phyloP scores from a whole-genome alignment of 2,797 vertebrate genomes.

The Knipowitschia caucasica region DNA sequence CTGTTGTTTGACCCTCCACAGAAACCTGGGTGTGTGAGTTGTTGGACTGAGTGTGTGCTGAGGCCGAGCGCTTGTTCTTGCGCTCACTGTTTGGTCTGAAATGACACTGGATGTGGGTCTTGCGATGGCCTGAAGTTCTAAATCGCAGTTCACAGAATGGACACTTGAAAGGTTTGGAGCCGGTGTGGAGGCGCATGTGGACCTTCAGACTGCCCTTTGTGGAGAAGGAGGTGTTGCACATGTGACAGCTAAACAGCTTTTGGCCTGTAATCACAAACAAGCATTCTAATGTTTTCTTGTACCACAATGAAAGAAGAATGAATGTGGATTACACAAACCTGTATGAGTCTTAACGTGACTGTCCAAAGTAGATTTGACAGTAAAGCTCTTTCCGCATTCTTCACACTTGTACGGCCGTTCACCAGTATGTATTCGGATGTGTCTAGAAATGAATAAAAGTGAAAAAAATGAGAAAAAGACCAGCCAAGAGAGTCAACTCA shows the following conservation, averaged over 20 bases:
- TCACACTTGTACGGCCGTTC: conserved; percentile 96
- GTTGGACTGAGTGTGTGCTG: conserved; percentile 54
- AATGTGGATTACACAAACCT: conserved; percentile 73
- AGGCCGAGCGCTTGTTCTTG: conserved; percentile 75
- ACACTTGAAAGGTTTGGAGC: conserved; percentile 98
- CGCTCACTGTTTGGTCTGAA: conserved; percentile 81
- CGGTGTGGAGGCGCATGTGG: conserved; percentile 97
- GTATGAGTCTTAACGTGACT: conserved; percentile 97
- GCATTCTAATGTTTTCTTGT: too few species aligned
- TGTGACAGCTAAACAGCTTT: conserved; percentile 96
- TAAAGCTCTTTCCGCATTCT: conserved; percentile 95
- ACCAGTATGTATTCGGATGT: conserved; percentile 96
- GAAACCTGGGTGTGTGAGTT: conserved; percentile 21
- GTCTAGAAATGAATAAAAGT: conserved; percentile 67
- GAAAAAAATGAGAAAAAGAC: not conserved
- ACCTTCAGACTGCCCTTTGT: conserved; percentile 98
- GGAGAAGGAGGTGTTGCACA: conserved; percentile 97
- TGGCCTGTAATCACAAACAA: conserved; percentile 78
- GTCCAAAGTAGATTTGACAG: conserved; percentile 96
- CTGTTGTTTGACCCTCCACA: conserved; percentile 44
- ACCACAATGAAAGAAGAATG: too few species aligned
- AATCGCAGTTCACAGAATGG: conserved; percentile 95
- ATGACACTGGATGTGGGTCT: conserved; percentile 97
- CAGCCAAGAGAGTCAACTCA: not conserved
- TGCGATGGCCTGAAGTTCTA: conserved; percentile 94